These are phyloP conservation scores for Caenorhabditis sulstoni DNA, from an alignment of 2,888 invertebrate genomes.

Conservation along the genomic window DNA sequence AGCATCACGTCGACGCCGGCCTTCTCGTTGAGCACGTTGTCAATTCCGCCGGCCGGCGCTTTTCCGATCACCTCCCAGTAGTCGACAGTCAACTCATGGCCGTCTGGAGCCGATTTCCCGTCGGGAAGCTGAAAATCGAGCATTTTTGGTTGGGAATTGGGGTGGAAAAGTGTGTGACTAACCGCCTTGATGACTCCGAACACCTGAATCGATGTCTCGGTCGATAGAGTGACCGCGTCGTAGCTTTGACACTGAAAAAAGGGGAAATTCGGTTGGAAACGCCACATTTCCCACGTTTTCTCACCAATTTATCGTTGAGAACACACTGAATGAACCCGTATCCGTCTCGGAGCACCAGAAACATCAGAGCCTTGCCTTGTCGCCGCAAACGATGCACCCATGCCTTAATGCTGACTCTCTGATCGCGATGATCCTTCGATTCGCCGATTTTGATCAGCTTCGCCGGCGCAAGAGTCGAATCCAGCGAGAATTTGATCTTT, in stretches of 20 bases:
- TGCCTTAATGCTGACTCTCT: slow-evolving; percentile 90
- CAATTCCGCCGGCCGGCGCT: slow-evolving; percentile 97
- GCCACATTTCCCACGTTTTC: slow-evolving; percentile 32
- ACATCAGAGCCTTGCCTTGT: slow-evolving; percentile 94
- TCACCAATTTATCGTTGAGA: slow-evolving; percentile 85
- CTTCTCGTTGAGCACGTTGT: slow-evolving; percentile 96
- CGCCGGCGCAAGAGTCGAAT: slow-evolving; percentile 87
- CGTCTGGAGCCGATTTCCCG: slow-evolving; percentile 83
- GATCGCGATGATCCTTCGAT: slow-evolving; percentile 64
- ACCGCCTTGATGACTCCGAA: slow-evolving; percentile 86
- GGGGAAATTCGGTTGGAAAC: too few species aligned
- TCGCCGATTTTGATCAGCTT: slow-evolving; percentile 88
- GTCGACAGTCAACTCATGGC: slow-evolving; percentile 88
- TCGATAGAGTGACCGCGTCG: slow-evolving; percentile 90
- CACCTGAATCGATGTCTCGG: slow-evolving; percentile 91
- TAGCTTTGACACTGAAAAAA: slow-evolving; percentile 88
- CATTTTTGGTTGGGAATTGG: too few species aligned
- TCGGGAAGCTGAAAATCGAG: slow-evolving; percentile 74
- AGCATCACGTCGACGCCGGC: slow-evolving; percentile 96
- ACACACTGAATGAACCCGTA: slow-evolving; percentile 96
- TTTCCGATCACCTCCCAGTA: slow-evolving; percentile 93
- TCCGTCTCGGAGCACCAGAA: slow-evolving; percentile 95
- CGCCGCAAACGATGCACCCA: slow-evolving; percentile 97
- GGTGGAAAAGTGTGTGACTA: background rate
- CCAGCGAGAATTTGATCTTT: slow-evolving; percentile 86